Evolutionary conservation across 2,113 vertebrate species (phyloP), one percentile per base, ranked within the genome.

Genomic region (Haplochromis vanheusdeni): DNA sequence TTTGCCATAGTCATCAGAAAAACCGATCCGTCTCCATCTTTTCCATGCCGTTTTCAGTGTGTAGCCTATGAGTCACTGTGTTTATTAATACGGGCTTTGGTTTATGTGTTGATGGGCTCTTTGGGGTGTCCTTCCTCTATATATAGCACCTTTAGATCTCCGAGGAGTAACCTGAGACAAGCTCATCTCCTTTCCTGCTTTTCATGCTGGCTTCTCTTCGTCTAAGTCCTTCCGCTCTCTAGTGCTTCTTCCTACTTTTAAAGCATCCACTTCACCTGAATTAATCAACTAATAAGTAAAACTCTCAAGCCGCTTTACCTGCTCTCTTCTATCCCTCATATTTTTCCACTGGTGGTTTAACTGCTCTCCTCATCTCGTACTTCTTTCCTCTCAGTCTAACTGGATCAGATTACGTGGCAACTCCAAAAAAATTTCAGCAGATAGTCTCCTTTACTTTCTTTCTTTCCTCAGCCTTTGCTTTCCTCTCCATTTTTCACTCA

Each of bases 41-140:
- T 91, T 92, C 89, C 81, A 83, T 84, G 82, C 87, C 86, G 79
- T 87, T 91, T 94, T 93, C 93, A 85, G 70, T 33, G 31, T 26
- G 75, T 33, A 47, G 42, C 62, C 40, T 19, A 47, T 92, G 91
- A 95, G 88, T 94, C 89, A 90, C 42, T 70, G 75, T 11, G 86
- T 94, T 93, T 95, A 95, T 95, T 95, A 95, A 95, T 96, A 95
- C 16, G 56, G 87, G 86, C 87, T 17, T 88, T 75, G 6, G 89
- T 93, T 92, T 92, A 93, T 94, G 90, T 94, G 95, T 95, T 94
- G 90, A 93, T 95, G 90, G 92, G 85, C 89, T 93, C 89, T 87
- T n/a, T 91, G 91, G 89, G 94, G 89, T 93, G 92, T 93, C 94
- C 91, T 93, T 88, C 35, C 51, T 77, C 95, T 97, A 96, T 94